phyloP scores from a whole-genome alignment of 1,140 invertebrate species.

The Drosophila watanabei region DNA sequence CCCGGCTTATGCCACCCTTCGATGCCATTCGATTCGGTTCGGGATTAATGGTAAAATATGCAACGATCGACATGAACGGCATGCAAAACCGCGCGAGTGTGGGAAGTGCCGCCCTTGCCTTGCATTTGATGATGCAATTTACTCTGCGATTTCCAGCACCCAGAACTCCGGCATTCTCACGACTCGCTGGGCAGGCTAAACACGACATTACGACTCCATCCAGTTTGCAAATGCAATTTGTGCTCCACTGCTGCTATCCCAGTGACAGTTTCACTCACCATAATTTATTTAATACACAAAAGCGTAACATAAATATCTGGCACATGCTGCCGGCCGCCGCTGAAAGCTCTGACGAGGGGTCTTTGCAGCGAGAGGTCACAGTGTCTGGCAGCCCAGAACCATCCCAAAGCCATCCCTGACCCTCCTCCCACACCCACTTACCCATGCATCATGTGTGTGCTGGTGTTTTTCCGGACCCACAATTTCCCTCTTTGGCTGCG shows the following conservation, averaged over 20 bases:
- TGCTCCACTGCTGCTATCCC: conserved; percentile 36
- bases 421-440: background rate
- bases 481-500: conserved; percentile 45
- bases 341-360: conserved; percentile 27
- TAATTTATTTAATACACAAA: conserved; percentile 61
- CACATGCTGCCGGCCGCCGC: conserved; percentile 43
- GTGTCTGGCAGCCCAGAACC: conserved; percentile 11
- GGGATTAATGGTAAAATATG: conserved; percentile 44
- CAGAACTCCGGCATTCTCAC: conserved; percentile 20
- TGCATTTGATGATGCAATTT: conserved; percentile 46
- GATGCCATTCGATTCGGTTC: conserved; percentile 5
- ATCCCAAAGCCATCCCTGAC: background rate
- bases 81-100: conserved; percentile 19
- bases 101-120: conserved; percentile 29
- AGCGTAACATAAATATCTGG: conserved; percentile 38
- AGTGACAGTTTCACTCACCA: conserved; percentile 22
- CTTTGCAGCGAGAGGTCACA: conserved; percentile 8
- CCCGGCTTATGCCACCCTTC: background rate
- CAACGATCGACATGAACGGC: conserved; percentile 24
- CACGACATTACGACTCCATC: conserved; percentile 38
- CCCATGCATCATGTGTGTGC: conserved; percentile 26
- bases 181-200: conserved; percentile 32
- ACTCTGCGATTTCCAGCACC: conserved; percentile 20
- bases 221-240: conserved; percentile 64
- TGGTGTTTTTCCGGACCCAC: conserved; percentile 20